Percentiles rank a stretch among this genome's conserved stretches.
Conservation (phyloP, 30 jellyfish, hydroid and myxozoan genomes). For the Nemopilema nomurai region DNA sequence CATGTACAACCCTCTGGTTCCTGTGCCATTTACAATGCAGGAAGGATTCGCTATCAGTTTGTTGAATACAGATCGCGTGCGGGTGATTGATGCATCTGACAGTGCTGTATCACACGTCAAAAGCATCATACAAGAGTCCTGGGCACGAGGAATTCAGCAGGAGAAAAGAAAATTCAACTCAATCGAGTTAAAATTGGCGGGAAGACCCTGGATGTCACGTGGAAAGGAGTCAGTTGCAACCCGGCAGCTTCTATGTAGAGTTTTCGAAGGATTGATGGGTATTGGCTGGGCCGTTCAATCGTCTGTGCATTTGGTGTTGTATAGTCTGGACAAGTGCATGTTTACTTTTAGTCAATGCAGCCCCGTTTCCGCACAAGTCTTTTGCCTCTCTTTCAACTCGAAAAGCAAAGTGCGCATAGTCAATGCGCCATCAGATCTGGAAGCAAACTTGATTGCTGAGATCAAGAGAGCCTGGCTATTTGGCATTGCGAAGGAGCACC, state of each 20-base stretch:
- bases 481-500: constrained; percentile 25
- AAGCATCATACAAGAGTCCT: constrained; percentile 1
- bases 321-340: constrained; percentile 37
- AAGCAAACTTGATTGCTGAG: constrained; percentile 12
- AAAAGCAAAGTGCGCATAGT: constrained; percentile 48
- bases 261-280: constrained; percentile 36
- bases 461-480: constrained; percentile 39
- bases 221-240: constrained; percentile 23
- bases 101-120: constrained; percentile 17
- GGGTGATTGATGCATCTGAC: constrained; percentile 37
- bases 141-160: constrained; percentile 46
- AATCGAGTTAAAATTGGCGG: constrained; percentile 54
- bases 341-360: constrained; percentile 41
- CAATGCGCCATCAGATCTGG: constrained; percentile 53
- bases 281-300: constrained; percentile 57
- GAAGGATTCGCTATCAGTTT: constrained; percentile 29
- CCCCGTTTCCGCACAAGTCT: constrained; percentile 32
- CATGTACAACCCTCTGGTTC: constrained; percentile 23
- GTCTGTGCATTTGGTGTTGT: constrained; percentile 37
- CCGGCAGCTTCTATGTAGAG: constrained; percentile 47
- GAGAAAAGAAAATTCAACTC: constrained; percentile 9
- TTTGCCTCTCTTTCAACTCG: constrained; percentile 46
- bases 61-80: constrained; percentile 43
- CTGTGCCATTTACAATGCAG: not conserved
- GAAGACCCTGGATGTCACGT: constrained; percentile 68